phyloP scores from a whole-genome alignment of 30 jellyfish, hydroid and myxozoan genomes.

The Aurelia aurita region DNA sequence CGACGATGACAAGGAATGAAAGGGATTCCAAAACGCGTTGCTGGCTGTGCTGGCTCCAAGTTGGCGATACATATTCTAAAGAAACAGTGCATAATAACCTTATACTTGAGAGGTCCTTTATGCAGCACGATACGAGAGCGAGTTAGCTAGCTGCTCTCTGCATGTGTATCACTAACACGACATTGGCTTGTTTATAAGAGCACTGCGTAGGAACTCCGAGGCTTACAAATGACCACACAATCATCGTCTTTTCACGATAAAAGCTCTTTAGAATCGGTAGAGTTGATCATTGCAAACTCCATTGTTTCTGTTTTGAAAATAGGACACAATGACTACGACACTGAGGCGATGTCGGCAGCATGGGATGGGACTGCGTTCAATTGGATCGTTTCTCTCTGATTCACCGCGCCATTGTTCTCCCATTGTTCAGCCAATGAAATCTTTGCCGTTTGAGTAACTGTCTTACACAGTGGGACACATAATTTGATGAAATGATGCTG shows the following conservation, averaged over 20 bases:
- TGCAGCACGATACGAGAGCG: conserved; percentile 4
- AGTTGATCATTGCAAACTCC: conserved; percentile 61
- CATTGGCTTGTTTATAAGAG: conserved; percentile 51
- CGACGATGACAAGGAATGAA: conserved; percentile 27
- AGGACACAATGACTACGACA: conserved; percentile 66
- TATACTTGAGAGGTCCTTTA: conserved; percentile 47
- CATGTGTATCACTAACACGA: conserved; percentile 45
- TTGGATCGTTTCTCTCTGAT: conserved; percentile 79
- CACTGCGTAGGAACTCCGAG: conserved; percentile 60
- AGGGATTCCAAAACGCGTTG: conserved; percentile 25
- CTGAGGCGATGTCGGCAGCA: conserved; percentile 82
- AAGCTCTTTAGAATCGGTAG: conserved; percentile 70
- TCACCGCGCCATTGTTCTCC: conserved; percentile 68
- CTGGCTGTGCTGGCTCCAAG: conserved; percentile 82
- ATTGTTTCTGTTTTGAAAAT: conserved; percentile 56
- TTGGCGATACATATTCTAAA: conserved; percentile 27
- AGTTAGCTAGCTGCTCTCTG: conserved; percentile 48
- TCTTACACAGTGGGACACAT: conserved; percentile 86
- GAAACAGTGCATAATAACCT: conserved; percentile 36
- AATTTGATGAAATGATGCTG: conserved; percentile 77
- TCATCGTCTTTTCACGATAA: conserved; percentile 57
- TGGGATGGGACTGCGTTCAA: conserved; percentile 78
- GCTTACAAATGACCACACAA: conserved; percentile 73
- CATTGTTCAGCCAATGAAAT: conserved; percentile 68
- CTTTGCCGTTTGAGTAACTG: conserved; percentile 79